phyloP scores from a whole-genome alignment of 2,113 vertebrate genomes.

The Hemichromis elongatus region DNA sequence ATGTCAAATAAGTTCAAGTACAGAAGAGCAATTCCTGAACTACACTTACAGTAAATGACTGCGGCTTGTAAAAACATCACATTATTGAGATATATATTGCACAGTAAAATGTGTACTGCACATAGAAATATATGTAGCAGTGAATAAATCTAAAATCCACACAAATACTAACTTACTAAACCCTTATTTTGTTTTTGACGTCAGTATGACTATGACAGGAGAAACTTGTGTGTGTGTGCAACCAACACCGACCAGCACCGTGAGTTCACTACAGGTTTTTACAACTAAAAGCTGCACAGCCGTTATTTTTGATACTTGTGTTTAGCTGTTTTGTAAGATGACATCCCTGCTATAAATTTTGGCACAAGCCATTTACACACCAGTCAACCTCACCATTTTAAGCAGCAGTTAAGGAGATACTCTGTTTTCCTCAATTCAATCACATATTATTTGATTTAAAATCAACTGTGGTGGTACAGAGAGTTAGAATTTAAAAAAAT shows the following conservation, averaged over 20 bases:
- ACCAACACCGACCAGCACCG: too few relatives aligned
- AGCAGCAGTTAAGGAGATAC: neutral
- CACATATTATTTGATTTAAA: neutral
- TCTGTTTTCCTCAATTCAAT: neutral
- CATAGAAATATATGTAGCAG: neutral
- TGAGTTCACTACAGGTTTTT: too few relatives aligned
- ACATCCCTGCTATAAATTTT: too few relatives aligned
- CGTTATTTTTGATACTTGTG: too few relatives aligned
- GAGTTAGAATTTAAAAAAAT: neutral
- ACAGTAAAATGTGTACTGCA: neutral
- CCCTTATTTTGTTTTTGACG: neutral
- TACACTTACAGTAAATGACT: neutral
- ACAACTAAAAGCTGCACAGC: too few relatives aligned
- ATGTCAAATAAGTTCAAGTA: neutral
- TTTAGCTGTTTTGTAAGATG: too few relatives aligned
- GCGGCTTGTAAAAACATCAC: neutral
- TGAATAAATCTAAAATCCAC: neutral
- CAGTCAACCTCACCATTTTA: too few relatives aligned
- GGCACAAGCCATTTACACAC: too few relatives aligned
- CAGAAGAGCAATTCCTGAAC: neutral
- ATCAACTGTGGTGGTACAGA: neutral
- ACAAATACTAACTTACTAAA: neutral
- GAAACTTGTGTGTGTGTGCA: too few relatives aligned
- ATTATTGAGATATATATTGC: neutral
- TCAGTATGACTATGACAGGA: neutral